Base-by-base conservation (phyloP, 2,888 invertebrate species). In the Dexiosoma caninum region DNA sequence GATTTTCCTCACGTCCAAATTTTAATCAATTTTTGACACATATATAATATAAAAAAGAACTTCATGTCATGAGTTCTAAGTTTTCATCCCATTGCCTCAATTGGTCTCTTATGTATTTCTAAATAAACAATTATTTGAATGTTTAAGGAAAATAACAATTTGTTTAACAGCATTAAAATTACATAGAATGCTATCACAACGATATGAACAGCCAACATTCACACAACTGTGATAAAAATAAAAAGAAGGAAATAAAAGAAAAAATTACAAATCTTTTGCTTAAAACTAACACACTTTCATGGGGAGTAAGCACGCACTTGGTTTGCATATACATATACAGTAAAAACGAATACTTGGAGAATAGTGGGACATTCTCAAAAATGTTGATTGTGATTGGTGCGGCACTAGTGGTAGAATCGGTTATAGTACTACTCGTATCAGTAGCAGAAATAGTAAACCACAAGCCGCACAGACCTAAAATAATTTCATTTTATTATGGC, bases 81-180 rank as follows among this genome's bases (percentile, higher is more conserved):
- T 16, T 49, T 55, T 8, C n/a, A 51, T n/a, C 10, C 10, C 44
- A 12, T 42, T 19, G 14, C 60, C 62, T 60, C 35, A 76, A 66
- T 71, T 75, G 40, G 71, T 66, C 44, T 81, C 77, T 78, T 78
- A 80, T 78, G 82, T 82, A 74, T 80, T 80, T 32, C 62, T 53
- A 69, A 76, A 69, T 64, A 78, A 79, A 79, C 79, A 80, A 77
- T 82, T 80, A 82, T 82, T 80, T 80, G 55, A 66, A 66, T 72
- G 77, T 80, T 75, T 75, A 60, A 82, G 70, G 71, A 70, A 81
- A 82, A 69, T 80, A 81, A 85, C 85, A 85, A 85, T 86, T 86
- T 86, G 85, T 86, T 86, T 85, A 85, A 85, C 84, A 85, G 84
- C 84, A 83, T 83, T 74, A 76, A 84, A 86, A 85, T 86, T 85